Base-by-base conservation (phyloP, 2,888 invertebrate genomes). In the Netelia melanura region DNA sequence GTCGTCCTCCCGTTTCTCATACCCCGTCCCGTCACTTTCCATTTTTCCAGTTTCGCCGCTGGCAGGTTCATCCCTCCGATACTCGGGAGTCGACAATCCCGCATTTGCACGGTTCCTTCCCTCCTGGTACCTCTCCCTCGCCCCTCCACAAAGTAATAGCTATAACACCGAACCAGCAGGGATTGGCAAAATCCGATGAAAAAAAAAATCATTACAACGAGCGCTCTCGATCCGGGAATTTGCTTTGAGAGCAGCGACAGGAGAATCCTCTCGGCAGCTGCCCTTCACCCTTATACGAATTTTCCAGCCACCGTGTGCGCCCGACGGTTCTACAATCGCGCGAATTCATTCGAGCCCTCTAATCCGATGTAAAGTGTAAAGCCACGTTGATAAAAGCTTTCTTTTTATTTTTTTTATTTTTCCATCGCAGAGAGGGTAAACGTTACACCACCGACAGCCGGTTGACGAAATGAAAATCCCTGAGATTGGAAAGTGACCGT, bases 161-260 rank as follows among this genome's bases (percentile, higher is more conserved):
- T 14, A 14, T 48, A 14, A 48, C 8, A 48, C 48, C 10, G 14
- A 48, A 2, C 11, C 3, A 14, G 48, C 48, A 48, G 14, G 14
- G 14, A 48, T 48, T 48, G 48, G 48, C 3, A 48, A 10, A 48
- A 48, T 48, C 14, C 38, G 38, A 38, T 48, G 14, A 48, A 48
- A 14, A 48, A 48, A 48, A 14, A 48, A 48, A 48, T 14, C 10
- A 48, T 48, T 48, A 14, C 48, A 48, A 48, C 38, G 38, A 48
- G 14, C 14, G 3, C 48, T 65, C 79, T 67, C 74, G 74, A 85
- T 80, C 43, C 71, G 84, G 71, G 85, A 79, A 88, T 80, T 83
- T 78, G 67, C 71, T 88, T 87, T 87, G 80, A 79, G 62, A 79
- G 62, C 52, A 38, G 61, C 83, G 58, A 38, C 61, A 44, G 54